phyloP scores from a whole-genome alignment of 2,113 vertebrate species.

The Lathamus discolor region DNA sequence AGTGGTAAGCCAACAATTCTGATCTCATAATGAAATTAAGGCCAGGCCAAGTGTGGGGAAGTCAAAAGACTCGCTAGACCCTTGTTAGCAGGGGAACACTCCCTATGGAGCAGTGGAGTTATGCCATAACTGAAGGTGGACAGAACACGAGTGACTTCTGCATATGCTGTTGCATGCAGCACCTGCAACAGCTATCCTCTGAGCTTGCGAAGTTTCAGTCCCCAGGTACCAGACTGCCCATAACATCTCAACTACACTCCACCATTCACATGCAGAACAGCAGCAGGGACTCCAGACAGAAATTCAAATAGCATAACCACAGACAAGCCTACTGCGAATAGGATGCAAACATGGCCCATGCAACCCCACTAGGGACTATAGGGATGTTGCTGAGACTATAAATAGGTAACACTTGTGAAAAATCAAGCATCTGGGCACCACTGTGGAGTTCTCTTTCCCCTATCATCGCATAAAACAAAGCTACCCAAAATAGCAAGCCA shows the following conservation, averaged over 20 bases:
- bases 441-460: neutral
- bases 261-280: neutral
- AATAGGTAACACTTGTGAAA: neutral
- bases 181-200: neutral
- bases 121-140: neutral
- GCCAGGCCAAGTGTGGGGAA: neutral
- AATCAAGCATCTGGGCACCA: neutral
- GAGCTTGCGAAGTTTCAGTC: neutral
- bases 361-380: neutral
- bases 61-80: neutral
- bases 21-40: neutral
- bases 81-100: neutral
- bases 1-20: conserved; percentile 9
- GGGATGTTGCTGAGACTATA: neutral
- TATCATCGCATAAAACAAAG: conserved; percentile 5
- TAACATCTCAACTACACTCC: neutral
- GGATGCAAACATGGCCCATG: neutral
- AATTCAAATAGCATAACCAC: neutral
- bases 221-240: neutral
- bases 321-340: neutral
- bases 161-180: neutral
- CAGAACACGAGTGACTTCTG: neutral
- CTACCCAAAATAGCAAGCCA: neutral
- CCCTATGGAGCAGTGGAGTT: neutral
- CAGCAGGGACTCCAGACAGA: neutral